Evolutionary conservation across 2,888 invertebrate genomes (phyloP), one percentile per base, ranked within the genome.

Genomic region (Metallyticus violacea): DNA sequence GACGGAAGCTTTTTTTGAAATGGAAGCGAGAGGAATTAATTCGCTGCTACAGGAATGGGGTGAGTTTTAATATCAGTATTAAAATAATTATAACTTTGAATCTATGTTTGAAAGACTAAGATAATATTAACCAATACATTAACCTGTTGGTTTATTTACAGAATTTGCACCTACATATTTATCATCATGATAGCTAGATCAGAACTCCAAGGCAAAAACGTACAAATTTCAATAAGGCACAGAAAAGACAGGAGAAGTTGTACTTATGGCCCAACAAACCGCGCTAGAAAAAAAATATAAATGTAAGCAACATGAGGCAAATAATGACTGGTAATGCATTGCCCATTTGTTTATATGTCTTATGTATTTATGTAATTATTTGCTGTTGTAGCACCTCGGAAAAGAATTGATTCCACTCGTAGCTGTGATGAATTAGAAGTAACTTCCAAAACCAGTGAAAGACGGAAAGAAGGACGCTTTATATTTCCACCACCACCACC

Each of bases 221-320:
- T 77, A 25, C 28, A 83, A 77, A 83, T 77, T 28, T 77, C 77
- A 77, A 28, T 2, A 77, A 77, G 77, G 77, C 76, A 28, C 27
- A n/a, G n/a, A 28, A 22, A 28, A 77, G 77, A 77, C 28, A 22
- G 6, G 28, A 29, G 28, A 77, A 27, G 25, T 25, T 7, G n/a
- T 4, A 77, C 77, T 4, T 77, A 77, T 83, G 83, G 83, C 83
- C 83, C 83, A 83, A 83, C 83, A 28, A 77, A 77, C 9, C 83
- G 83, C 77, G 9, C 77, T 7, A n/a, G 83, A 83, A 83, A 83
- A 25, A 28, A 83, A 77, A 77, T 77, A 77, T 0, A 83, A 28
- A 83, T 77, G 83, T 83, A 26, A 83, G 83, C 9, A 62, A 28
- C 22, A 22, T 78, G 78, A 26, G 3, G 26, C 7, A 28, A 6